Evolutionary conservation across 1,140 invertebrate genomes (phyloP), one percentile per base, ranked within the genome.

Genomic region (Anastrepha ludens): DNA sequence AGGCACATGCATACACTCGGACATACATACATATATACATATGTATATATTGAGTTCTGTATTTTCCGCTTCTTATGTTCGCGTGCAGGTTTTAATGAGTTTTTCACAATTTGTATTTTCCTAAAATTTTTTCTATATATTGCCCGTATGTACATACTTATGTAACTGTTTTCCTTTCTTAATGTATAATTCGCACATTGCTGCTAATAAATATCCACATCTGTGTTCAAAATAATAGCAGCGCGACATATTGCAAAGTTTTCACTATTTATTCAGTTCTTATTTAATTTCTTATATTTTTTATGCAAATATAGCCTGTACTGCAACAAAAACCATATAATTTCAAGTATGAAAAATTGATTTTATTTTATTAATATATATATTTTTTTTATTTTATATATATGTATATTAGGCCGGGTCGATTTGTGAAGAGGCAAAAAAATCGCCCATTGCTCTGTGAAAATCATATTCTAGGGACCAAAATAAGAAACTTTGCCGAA

Each of bases 41-140:
- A 11, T 62, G 4, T 62, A 5, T 17, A 62, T 62, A 62, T 17
- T n/a, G 11, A 17, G 0, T n/a, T 4, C 60, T 62, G 8, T 17
- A 5, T 62, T 13, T 62, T 55, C 60, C 15, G 4, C 60, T 9
- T 62, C 4, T 17, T 62, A 62, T 13, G 60, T 62, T 62, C n/a
- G 60, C 60, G 60, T 62, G 60, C 60, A 62, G n/a, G 15, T 62
- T 62, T 62, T 62, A 62, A 62, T 62, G 8, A 62, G 60, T 62
- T 62, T 62, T 62, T 62, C 15, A 62, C 60, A 62, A 15, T 62
- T 62, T n/a, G 15, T 17, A 62, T 62, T 62, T 62, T 62, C 60
- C 11, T 55, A 6, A 55, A 55, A 55, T 55, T 55, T 55, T 4
- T 62, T 62, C 15, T 62, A 62, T 62, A 2, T 29, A 58, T 13